Evolutionary conservation across 2,113 vertebrate genomes (phyloP).

Genomic region (Sylvietta virens): DNA sequence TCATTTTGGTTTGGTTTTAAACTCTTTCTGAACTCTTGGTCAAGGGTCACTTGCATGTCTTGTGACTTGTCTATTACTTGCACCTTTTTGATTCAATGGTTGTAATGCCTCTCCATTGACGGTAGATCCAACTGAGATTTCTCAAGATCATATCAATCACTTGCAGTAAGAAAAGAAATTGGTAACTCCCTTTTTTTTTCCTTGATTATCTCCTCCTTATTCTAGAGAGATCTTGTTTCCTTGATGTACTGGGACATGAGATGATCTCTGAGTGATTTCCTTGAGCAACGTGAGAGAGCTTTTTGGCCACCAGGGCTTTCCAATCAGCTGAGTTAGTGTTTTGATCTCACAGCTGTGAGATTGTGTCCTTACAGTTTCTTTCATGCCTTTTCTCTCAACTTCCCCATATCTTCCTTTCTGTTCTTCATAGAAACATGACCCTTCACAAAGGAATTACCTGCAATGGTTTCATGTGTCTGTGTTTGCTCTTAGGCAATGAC

Average conservation of each 20-base stretch:
- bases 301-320: background rate
- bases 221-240: background rate
- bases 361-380: background rate
- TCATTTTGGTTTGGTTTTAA: background rate
- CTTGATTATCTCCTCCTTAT: background rate
- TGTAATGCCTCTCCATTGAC: background rate
- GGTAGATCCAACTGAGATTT: background rate
- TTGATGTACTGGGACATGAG: background rate
- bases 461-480: accelerated
- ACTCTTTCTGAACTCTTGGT: background rate
- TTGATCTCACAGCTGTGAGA: background rate
- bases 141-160: background rate
- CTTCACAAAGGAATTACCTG: background rate
- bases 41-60: accelerated
- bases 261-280: background rate
- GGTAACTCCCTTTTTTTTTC: background rate
- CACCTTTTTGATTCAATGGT: background rate
- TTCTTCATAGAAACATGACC: background rate
- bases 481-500: background rate
- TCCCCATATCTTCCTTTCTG: background rate
- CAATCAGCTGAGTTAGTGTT: background rate
- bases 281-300: background rate
- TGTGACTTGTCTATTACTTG: background rate
- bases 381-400: background rate
- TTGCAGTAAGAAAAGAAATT: background rate